These are phyloP conservation scores for Drosophila pegasa DNA, from an alignment of 2,888 invertebrate species.

Conservation along the genomic window DNA sequence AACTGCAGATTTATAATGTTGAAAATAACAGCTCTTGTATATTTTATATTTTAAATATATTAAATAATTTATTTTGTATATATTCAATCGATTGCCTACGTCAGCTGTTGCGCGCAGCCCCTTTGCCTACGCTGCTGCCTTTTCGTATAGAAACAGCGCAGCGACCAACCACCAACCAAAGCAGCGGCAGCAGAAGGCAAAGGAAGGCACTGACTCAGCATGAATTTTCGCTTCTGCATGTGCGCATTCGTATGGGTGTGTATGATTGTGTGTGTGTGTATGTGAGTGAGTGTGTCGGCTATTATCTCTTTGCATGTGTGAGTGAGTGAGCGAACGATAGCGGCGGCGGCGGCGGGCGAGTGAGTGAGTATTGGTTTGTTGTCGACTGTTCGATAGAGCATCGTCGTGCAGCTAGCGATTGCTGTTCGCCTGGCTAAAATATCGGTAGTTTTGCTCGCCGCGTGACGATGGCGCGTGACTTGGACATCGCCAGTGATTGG, in stretches of 20 bases:
- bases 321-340: conserved; percentile 8
- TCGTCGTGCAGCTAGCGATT: conserved; percentile 30
- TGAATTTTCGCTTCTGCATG: conserved; percentile 50
- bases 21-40: background rate
- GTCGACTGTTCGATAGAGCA: conserved; percentile 58
- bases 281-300: conserved; percentile 1
- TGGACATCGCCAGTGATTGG: conserved; percentile 61
- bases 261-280: conserved; percentile 6
- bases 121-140: conserved; percentile 33
- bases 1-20: background rate
- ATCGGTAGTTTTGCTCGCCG: conserved; percentile 83
- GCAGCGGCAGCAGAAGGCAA: conserved; percentile 71
- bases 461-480: conserved; percentile 68
- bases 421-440: conserved; percentile 82
- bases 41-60: background rate
- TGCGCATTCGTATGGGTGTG: conserved; percentile 23
- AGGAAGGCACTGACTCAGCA: conserved; percentile 57
- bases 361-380: conserved; percentile 42
- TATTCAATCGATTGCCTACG: background rate
- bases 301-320: conserved; percentile 5
- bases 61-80: background rate
- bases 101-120: conserved; percentile 9
- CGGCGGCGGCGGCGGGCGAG: conserved; percentile 3
- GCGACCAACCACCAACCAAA: conserved; percentile 79
- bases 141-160: conserved; percentile 54